Evolutionary conservation across 2,888 invertebrate genomes (phyloP).

Genomic region (Clostera curtula): DNA sequence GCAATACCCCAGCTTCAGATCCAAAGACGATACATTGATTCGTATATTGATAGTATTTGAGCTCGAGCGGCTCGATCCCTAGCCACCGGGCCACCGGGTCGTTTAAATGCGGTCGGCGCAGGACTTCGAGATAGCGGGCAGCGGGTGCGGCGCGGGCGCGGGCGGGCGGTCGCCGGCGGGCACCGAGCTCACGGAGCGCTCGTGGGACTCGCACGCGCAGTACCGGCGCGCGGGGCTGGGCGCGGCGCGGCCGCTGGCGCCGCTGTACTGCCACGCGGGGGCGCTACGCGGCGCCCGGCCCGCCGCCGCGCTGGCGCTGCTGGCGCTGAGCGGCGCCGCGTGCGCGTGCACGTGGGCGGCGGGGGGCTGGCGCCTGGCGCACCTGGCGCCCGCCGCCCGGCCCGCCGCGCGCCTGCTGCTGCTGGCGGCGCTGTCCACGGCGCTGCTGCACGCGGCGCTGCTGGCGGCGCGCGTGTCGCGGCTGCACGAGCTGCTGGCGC

Average conservation of each 20-base stretch:
- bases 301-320: conserved; percentile 28
- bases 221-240: conserved; percentile 58
- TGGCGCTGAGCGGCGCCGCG: conserved; percentile 42
- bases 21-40: no score
- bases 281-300: conserved; percentile 33
- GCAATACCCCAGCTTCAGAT: no score
- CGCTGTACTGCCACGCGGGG: conserved; percentile 57
- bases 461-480: conserved; percentile 50
- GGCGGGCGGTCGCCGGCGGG: conserved; percentile 63
- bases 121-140: conserved; percentile 75
- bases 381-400: conserved; percentile 54
- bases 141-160: conserved; percentile 55
- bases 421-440: conserved; percentile 51
- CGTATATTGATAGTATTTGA: no score
- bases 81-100: no score
- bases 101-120: no score
- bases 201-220: conserved; percentile 72
- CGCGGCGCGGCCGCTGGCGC: conserved; percentile 53
- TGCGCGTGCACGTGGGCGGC: conserved; percentile 30
- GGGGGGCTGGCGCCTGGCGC: conserved; percentile 39
- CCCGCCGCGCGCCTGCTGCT: conserved; percentile 52
- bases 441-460: conserved; percentile 53
- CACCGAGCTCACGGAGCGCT: conserved; percentile 63
- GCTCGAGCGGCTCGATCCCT: no score
- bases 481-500: conserved; percentile 54